Base-by-base conservation (phyloP, 2,797 vertebrate genomes). In the Iguana delicatissima region DNA sequence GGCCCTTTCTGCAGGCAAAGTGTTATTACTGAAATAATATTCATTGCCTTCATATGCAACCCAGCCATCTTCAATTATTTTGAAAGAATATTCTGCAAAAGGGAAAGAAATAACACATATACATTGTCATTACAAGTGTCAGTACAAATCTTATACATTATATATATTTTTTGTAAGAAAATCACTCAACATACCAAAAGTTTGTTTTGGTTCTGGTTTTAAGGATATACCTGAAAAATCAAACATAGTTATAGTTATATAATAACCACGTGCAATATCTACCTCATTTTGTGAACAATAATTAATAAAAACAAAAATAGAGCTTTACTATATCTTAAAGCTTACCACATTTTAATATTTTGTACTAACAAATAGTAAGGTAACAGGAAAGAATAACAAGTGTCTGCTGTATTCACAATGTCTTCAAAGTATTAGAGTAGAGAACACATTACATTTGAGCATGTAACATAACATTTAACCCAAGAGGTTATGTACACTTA, bases 51-150 rank as follows among this genome's bases (percentile, higher is more conserved):
- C 98, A 94, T 96, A 97, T 91, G 97, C 96, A 26, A 98, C 50
- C 98, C 98, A 99, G 72, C 98, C 98, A 84, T 99, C 98, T 32
- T 96, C 96, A 10, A 98, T 98, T 29, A 93, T 95, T 93, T 98
- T 90, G 4, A 57, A 89, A 6, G 16, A 32, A 57, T 84, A 89
- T 81, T 59, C 84, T 77, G 46, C 24, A 87, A 64, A 79, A 57
- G n/a, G 46, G 73, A n/a, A 7, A 85, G 62, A 72, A 85, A 74
- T 24, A 67, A 2, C 6, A 69, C 4, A 12, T 69, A 69, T 69
- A 69, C 67, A 69, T 29, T 69, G 67, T 10, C 38, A 32, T 32
- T 69, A 67, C 26, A 64, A 13, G 4, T 89, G 74, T 29, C 46
- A 46, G 9, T 38, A 59, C 26, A 73, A 24, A 64, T 9, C 10